phyloP scores from a whole-genome alignment of 1,140 invertebrate species.

The Meloidogyne chitwoodi region DNA sequence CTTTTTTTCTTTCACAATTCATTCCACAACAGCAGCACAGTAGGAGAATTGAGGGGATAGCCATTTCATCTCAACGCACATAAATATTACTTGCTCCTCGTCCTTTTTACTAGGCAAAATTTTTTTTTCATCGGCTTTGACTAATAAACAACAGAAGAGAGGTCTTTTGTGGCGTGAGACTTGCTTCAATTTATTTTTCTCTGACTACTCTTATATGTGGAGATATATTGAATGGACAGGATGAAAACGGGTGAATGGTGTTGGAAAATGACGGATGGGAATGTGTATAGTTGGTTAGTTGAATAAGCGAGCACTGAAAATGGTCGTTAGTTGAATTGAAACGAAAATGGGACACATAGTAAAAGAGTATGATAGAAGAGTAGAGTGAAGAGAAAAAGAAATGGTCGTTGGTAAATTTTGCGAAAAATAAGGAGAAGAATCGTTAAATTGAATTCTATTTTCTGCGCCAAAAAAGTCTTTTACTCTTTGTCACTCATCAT shows the following conservation, averaged over 20 bases:
- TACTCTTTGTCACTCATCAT: neutral
- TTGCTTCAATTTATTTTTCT: neutral
- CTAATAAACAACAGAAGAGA: neutral
- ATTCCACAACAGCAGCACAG: neutral
- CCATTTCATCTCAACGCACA: neutral
- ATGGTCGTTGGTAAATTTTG: neutral
- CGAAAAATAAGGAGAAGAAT: neutral
- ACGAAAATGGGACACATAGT: neutral
- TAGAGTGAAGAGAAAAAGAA: neutral
- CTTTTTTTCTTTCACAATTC: neutral
- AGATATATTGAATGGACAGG: neutral
- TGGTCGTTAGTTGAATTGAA: neutral
- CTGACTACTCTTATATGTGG: no score
- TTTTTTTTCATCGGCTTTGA: neutral
- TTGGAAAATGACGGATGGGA: constrained; percentile 11
- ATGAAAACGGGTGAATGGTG: neutral
- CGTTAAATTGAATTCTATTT: neutral
- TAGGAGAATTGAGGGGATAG: neutral
- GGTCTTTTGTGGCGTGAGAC: neutral
- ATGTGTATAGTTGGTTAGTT: neutral
- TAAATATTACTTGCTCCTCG: neutral
- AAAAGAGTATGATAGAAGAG: neutral
- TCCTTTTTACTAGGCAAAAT: neutral
- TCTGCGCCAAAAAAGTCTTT: neutral
- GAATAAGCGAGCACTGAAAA: neutral